Conservation (phyloP, 64 coral and sea anemone species). For the Montipora cactus region DNA sequence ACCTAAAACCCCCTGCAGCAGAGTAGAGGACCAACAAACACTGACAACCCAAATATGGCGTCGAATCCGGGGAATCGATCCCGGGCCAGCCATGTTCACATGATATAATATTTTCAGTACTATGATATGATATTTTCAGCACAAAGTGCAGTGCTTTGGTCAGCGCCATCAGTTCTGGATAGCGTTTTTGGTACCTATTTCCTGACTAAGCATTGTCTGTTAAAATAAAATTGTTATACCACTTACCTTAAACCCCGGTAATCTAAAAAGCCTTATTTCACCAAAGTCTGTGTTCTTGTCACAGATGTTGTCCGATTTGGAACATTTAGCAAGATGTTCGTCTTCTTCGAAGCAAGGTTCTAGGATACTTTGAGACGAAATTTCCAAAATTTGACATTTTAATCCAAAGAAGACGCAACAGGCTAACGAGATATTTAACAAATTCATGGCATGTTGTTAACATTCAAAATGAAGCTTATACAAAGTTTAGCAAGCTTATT, state of each 20-base stretch:
- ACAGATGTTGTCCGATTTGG: background rate
- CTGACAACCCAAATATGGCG: no score
- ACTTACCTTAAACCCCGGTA: conserved; percentile 13
- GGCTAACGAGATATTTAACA: background rate
- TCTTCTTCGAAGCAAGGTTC: conserved; percentile 33
- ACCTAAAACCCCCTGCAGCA: no score
- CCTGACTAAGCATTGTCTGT: background rate
- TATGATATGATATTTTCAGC: no score
- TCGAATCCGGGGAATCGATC: no score
- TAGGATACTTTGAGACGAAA: background rate
- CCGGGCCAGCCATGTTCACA: no score
- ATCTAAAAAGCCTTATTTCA: background rate
- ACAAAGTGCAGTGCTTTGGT: no score
- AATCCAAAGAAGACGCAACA: background rate
- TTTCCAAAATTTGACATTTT: background rate
- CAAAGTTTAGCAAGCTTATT: background rate
- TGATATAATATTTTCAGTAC: no score
- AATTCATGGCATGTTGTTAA: background rate
- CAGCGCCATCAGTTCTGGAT: no score
- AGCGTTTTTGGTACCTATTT: no score
- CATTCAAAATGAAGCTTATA: background rate
- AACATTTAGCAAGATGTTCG: background rate
- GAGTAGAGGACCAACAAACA: no score
- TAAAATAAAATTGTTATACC: background rate
- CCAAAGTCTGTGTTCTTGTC: background rate